Base-by-base conservation (phyloP, 2,113 vertebrate genomes). In the Python bivittatus region DNA sequence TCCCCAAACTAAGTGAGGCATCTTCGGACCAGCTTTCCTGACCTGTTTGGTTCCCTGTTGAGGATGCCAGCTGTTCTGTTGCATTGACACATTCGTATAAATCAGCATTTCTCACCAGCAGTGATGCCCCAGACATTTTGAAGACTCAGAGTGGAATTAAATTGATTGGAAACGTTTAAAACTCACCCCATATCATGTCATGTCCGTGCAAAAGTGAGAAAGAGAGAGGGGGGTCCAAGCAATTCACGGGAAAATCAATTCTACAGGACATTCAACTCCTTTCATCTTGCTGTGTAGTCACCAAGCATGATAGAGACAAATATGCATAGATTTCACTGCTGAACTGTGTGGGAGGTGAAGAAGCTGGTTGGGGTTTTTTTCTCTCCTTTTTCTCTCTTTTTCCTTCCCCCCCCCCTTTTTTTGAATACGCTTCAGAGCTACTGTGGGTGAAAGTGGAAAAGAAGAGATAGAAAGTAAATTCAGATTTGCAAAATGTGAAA, bases 261-360 rank as follows among this genome's bases (percentile, higher is more conserved):
- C 95, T 88, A 86, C 0, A 12, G 94, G 95, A 95, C 84, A 86
- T 92, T 44, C 79, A 92, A 95, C 94, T 96, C 93, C 93, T 95
- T 96, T 93, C 96, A 95, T 94, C 95, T 86, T 94, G 86, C 94
- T 95, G 94, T 95, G 96, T 94, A 95, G 92, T 97, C 93, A 97
- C 94, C 94, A 95, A 96, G 96, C 92, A 95, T 94, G 96, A 95
- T 95, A 95, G 93, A 95, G 95, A 97, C 95, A 95, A 96, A 97
- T 94, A 95, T 96, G 96, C 93, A 91, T 89, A n/a, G 94, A 97
- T 96, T 79, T 97, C 96, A 95, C 85, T 94, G 96, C 95, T 95
- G 94, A 97, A 97, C 95, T 96, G 95, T 92, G 96, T 96, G 97
- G 97, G 98, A 97, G 97, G 97, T 97, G 96, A 96, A 96, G 96